phyloP scores from a whole-genome alignment of 53 echinoderm and acorn worm genomes.

The Arbacia lixula region DNA sequence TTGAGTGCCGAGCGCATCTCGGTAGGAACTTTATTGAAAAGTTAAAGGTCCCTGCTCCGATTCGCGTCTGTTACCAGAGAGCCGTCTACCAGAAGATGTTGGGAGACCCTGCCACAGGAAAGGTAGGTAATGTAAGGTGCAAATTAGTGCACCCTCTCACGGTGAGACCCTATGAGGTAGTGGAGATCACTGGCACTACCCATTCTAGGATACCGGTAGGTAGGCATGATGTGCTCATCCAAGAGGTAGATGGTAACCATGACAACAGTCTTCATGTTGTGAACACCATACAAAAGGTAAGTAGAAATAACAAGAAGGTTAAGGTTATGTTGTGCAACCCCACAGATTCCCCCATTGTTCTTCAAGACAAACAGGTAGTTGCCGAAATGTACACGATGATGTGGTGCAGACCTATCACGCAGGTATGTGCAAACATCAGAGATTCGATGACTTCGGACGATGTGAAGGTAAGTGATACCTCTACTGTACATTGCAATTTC shows the following conservation, averaged over 20 bases:
- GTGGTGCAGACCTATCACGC: not conserved
- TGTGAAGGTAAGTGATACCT: not conserved
- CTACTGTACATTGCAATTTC: not conserved
- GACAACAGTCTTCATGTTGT: not conserved
- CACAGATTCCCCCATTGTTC: not conserved
- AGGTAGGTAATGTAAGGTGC: constrained; percentile 1
- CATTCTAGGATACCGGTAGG: not conserved
- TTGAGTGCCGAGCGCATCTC: not conserved
- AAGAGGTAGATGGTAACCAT: not conserved
- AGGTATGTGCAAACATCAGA: not conserved
- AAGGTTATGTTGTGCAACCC: not conserved
- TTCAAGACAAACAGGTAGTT: not conserved
- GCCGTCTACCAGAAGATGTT: not conserved
- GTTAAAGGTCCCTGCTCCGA: not conserved
- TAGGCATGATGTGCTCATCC: not conserved
- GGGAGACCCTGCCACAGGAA: not conserved
- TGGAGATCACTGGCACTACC: not conserved
- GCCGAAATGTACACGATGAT: not conserved
- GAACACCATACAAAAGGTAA: not conserved
- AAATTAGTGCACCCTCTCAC: not conserved
- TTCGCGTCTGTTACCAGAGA: not conserved
- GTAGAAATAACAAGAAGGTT: not conserved
- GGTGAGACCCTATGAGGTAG: not conserved
- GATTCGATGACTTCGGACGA: not conserved
- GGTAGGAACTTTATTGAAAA: not conserved